A percentile compares a stretch with the other conserved stretches of the same genome.
These are phyloP conservation scores for Oxyruncus cristatus DNA, from an alignment of 2,113 vertebrate species.

Conservation along the genomic window DNA sequence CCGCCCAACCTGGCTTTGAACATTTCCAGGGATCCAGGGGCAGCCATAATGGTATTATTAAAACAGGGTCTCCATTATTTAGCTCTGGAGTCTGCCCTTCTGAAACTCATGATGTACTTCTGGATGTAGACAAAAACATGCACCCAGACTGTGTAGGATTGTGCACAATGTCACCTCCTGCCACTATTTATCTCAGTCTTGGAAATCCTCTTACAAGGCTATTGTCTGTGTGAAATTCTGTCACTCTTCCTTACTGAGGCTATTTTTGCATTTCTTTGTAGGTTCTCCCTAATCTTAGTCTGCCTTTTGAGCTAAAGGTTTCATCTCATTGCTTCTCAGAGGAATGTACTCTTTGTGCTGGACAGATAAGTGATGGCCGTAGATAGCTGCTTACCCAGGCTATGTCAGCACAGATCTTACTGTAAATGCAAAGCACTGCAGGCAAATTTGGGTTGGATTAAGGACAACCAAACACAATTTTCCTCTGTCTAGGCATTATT, in stretches of 20 bases:
- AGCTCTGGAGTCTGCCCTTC: not conserved
- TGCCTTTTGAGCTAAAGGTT: not conserved
- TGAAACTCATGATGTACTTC: not conserved
- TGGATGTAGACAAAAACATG: not conserved
- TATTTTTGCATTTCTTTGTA: not conserved
- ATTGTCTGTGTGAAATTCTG: not conserved
- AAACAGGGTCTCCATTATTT: not conserved
- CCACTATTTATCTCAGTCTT: not conserved
- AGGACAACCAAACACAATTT: not conserved
- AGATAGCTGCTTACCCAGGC: not conserved
- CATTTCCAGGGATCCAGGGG: not conserved
- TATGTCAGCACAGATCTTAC: not conserved
- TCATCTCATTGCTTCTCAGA: not conserved
- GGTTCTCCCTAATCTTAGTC: not conserved
- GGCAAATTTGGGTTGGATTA: not conserved
- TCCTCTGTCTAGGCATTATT: not conserved
- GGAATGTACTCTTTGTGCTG: not conserved
- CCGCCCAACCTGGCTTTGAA: accelerated
- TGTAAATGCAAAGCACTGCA: not conserved
- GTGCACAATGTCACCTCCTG: accelerated
- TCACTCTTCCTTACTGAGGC: not conserved
- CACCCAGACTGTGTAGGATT: not conserved
- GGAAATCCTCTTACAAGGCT: not conserved
- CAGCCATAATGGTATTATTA: not conserved
- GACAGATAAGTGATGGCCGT: not conserved